Evolutionary conservation across 1,140 invertebrate species (phyloP).

Genomic region (Rhynchophorus ferrugineus): DNA sequence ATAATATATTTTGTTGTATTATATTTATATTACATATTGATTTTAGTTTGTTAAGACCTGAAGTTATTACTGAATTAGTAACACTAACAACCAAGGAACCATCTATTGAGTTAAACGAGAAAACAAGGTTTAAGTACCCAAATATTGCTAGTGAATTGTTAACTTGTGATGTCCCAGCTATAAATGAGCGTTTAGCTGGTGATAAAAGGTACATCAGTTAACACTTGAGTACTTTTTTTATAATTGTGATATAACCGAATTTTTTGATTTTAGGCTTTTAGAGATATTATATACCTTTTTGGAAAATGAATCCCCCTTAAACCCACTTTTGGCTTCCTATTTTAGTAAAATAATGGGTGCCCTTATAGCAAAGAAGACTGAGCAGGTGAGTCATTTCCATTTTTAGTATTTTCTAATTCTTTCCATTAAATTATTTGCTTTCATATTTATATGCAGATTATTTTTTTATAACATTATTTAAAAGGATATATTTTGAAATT

Average conservation of each 20-base stretch:
- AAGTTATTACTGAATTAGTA: constrained; percentile 79
- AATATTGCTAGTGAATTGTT: constrained; percentile 92
- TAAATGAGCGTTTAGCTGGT: constrained; percentile 78
- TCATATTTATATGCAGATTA: neutral
- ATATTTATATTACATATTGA: neutral
- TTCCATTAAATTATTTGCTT: constrained; percentile 10
- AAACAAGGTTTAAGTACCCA: constrained; percentile 79
- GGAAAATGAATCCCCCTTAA: constrained; percentile 76
- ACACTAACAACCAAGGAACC: constrained; percentile 81
- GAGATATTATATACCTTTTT: constrained; percentile 84
- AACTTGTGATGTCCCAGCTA: constrained; percentile 75
- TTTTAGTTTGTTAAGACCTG: constrained; percentile 71
- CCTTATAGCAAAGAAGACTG: constrained; percentile 71
- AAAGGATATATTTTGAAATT: too few relatives aligned
- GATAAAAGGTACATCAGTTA: constrained; percentile 47
- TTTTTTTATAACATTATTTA: too few relatives aligned
- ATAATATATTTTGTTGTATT: constrained; percentile 4
- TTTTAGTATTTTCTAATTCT: too few relatives aligned
- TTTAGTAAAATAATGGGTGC: constrained; percentile 90
- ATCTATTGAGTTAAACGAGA: constrained; percentile 63
- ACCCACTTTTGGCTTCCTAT: constrained; percentile 91
- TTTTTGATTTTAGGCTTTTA: constrained; percentile 47
- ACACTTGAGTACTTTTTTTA: too few relatives aligned
- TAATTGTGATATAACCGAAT: neutral
- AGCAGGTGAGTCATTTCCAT: constrained; percentile 50